Evolutionary conservation across 2,113 vertebrate genomes (phyloP).

Genomic region (Podilymbus podiceps): DNA sequence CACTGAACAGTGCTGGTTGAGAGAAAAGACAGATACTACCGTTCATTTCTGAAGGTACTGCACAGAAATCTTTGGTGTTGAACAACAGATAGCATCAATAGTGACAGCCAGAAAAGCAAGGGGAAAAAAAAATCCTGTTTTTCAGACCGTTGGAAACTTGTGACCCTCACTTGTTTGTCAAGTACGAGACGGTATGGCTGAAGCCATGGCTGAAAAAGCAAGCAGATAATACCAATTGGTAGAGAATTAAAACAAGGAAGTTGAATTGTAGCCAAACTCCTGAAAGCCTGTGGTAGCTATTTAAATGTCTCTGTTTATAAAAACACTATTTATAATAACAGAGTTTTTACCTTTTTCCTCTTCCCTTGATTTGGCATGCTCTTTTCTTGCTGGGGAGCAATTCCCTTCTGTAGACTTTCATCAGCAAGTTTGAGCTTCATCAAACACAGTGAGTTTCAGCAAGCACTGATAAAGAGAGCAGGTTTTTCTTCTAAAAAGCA

Average conservation of each 20-base stretch:
- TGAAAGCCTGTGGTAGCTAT: not conserved
- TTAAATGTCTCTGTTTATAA: not conserved
- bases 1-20: not conserved
- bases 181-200: not conserved
- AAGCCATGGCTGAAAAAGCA: not conserved
- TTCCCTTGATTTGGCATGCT: rapidly evolving
- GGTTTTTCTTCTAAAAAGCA: not conserved
- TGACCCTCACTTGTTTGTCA: not conserved
- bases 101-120: not conserved
- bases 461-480: not conserved
- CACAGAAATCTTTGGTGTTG: not conserved
- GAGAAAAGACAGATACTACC: not conserved
- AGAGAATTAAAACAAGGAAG: not conserved
- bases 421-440: not conserved
- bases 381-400: not conserved
- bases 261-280: not conserved
- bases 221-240: not conserved
- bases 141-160: not conserved
- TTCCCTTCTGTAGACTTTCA: not conserved
- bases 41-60: not conserved
- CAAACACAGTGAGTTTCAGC: no score
- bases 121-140: not conserved
- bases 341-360: not conserved
- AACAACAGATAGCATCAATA: not conserved
- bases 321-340: not conserved